phyloP scores from a whole-genome alignment of 2,888 invertebrate species.

The Apamea crenata region DNA sequence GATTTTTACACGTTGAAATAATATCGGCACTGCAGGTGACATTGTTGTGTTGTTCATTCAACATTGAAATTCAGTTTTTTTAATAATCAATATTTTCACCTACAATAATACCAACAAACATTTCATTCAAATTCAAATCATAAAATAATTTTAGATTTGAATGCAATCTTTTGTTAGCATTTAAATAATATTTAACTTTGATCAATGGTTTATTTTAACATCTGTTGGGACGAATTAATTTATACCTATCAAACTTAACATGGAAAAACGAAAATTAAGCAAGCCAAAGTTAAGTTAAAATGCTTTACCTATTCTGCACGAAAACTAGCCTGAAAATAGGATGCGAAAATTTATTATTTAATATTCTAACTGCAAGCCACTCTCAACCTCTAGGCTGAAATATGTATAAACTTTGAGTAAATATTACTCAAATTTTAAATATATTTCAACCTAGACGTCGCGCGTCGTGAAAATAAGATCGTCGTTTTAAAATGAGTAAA shows the following conservation, averaged over 20 bases:
- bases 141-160: neutral
- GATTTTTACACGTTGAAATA: neutral
- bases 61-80: neutral
- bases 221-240: neutral
- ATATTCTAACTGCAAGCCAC: conserved; percentile 24
- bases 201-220: neutral
- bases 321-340: conserved; percentile 14
- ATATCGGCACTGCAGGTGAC: neutral
- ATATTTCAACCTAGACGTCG: conserved; percentile 35
- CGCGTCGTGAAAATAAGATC: conserved; percentile 40
- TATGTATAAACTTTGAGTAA: neutral
- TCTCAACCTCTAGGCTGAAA: conserved; percentile 1
- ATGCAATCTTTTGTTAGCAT: neutral
- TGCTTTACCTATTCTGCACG: neutral
- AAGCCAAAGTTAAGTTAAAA: conserved; percentile 3
- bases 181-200: neutral
- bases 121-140: neutral
- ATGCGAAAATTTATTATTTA: conserved; percentile 15
- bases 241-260: neutral
- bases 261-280: neutral
- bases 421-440: conserved; percentile 17
- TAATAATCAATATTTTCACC: neutral
- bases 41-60: neutral
- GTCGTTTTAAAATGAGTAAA: conserved; percentile 43
- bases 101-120: neutral